Base-by-base conservation (phyloP, 2,888 invertebrate species). In the Idaea dimidiata region DNA sequence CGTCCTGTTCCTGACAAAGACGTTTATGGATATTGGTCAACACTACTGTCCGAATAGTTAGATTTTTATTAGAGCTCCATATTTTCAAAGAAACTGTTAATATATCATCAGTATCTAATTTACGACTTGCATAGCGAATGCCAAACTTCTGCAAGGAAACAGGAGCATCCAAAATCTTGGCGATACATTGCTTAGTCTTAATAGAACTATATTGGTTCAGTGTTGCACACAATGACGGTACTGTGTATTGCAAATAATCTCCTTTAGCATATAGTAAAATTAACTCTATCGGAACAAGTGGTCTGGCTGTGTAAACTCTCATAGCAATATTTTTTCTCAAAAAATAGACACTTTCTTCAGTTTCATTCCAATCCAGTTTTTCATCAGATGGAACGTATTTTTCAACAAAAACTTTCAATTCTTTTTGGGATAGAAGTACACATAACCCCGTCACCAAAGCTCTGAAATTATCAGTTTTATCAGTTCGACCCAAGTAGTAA, bases 61-160 rank as follows among this genome's bases (percentile, higher is more conserved):
- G 68, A 67, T 88, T 87, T 74, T 86, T 84, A 17, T 81, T 76
- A 5, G 72, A 66, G 59, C 79, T 77, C 87, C 88, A 88, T 53
- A 81, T 71, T 61, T 79, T 70, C 8, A 72, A 69, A 63, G 87
- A 82, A 62, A 81, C 68, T 64, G 74, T 66, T 72, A 77, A 77
- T 7, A 84, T 63, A 57, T 79, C 78, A 16, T 77, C 69, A 14
- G 74, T 69, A 59, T 79, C 72, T 18, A 88, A 69, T 66, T 83
- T 86, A 7, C 59, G 64, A 64, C 82, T 83, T 31, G 84, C 82
- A 53, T 85, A 66, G 53, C 87, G 80, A 59, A 88, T 82, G 0
- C 83, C 86, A 68, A 87, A 87, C 70, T 89, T 89, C 69, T 88
- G 88, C 54, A 89, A 65, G 4, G 88, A 88, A 2, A 88, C 87